Evolutionary conservation across 1,140 invertebrate genomes (phyloP).

Genomic region (Centruroides sculpturatus): DNA sequence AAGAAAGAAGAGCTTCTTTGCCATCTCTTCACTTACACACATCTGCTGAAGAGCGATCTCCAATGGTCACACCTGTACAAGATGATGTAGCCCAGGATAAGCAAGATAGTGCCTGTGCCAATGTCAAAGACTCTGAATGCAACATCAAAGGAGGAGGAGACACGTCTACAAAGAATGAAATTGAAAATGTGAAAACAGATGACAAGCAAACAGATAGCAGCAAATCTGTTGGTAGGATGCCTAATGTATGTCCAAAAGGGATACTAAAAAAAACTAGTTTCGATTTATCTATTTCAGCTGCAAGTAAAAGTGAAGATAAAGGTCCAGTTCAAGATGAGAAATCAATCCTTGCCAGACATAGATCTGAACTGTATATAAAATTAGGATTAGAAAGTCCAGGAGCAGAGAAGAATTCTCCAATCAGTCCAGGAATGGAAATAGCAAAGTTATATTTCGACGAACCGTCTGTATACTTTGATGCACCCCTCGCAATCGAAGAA

Average conservation of each 20-base stretch:
- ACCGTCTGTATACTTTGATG: slow-evolving; percentile 13
- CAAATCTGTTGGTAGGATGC: neutral
- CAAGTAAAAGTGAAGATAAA: too few relatives aligned
- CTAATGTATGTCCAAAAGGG: neutral
- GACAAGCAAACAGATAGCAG: neutral
- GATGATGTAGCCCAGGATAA: too few relatives aligned
- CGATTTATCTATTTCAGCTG: neutral
- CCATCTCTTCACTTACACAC: neutral
- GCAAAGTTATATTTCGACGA: slow-evolving; percentile 2
- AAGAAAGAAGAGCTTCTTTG: slow-evolving; percentile 11
- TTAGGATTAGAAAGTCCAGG: slow-evolving; percentile 8
- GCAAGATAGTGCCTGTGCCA: too few relatives aligned
- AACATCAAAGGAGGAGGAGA: too few relatives aligned
- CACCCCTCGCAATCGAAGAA: slow-evolving; percentile 8
- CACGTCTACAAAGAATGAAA: too few relatives aligned
- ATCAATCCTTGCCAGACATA: too few relatives aligned
- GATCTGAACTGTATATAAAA: neutral
- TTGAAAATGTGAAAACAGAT: too few relatives aligned
- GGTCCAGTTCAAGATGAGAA: too few relatives aligned
- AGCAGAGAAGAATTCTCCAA: slow-evolving; percentile 2
- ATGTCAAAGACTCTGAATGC: too few relatives aligned
- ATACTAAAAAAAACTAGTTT: neutral
- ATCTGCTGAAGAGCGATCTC: too few relatives aligned
- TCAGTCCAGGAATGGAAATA: slow-evolving; percentile 3
- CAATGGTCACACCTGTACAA: too few relatives aligned